Percentiles rank a stretch among this genome's conserved stretches.
phyloP scores from a whole-genome alignment of 2,888 invertebrate genomes.

The Xestia xanthographa region DNA sequence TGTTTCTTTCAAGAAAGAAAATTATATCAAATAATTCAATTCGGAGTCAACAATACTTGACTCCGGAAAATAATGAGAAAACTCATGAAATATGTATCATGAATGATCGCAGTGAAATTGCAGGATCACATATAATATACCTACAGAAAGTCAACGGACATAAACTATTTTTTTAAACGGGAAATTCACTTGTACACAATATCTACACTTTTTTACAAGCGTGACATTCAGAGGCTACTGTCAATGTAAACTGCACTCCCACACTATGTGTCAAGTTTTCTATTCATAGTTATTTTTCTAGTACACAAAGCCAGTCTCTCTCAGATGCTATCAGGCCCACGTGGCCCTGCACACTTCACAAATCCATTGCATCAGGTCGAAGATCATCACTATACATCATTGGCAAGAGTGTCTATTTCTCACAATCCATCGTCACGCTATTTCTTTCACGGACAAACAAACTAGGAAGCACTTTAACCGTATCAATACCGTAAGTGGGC shows the following conservation, averaged over 20 bases:
- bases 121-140: not conserved
- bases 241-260: too few relatives aligned
- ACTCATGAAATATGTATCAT: not conserved
- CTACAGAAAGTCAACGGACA: not conserved
- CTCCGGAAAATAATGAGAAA: not conserved
- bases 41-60: too few relatives aligned
- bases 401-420: not conserved
- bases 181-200: not conserved
- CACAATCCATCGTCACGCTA: constrained; percentile 6
- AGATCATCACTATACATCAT: constrained; percentile 22
- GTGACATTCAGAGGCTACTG: not conserved
- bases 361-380: constrained; percentile 2
- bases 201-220: not conserved
- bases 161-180: not conserved
- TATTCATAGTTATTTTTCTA: constrained; percentile 12
- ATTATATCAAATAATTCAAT: not conserved
- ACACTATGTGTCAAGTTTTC: not conserved
- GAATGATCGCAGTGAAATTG: not conserved
- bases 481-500: constrained; percentile 28
- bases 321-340: constrained; percentile 17
- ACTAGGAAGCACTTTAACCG: constrained; percentile 26
- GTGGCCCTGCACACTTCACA: not conserved
- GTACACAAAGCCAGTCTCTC: not conserved
- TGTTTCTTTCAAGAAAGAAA: not conserved
- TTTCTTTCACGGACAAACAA: constrained; percentile 22